phyloP scores from a whole-genome alignment of 2,888 invertebrate genomes.

The Drosophila neotestacea region DNA sequence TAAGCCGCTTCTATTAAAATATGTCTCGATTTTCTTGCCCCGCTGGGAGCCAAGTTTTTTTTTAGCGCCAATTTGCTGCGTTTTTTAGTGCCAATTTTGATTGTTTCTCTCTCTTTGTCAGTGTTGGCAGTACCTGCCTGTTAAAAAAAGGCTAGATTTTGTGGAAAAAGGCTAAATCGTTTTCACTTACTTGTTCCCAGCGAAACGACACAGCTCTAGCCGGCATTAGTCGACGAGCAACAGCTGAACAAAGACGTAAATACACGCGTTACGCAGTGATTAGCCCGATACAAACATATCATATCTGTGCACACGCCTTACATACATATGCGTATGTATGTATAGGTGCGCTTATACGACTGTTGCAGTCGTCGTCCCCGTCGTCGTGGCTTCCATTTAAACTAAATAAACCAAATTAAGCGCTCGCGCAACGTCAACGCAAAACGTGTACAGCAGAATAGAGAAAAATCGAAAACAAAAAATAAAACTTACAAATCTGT shows the following conservation, averaged over 20 bases:
- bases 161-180: too few relatives aligned
- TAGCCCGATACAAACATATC: constrained; percentile 28
- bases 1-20: too few relatives aligned
- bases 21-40: too few relatives aligned
- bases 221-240: constrained; percentile 23
- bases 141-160: too few relatives aligned
- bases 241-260: constrained; percentile 26
- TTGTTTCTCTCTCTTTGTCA: too few relatives aligned
- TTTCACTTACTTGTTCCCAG: too few relatives aligned
- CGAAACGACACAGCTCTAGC: constrained; percentile 16
- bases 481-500: constrained; percentile 20
- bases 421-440: constrained; percentile 45
- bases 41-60: too few relatives aligned
- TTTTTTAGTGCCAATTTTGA: too few relatives aligned
- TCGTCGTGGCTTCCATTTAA: constrained; percentile 62
- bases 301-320: constrained; percentile 7
- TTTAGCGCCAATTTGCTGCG: too few relatives aligned
- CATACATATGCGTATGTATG: constrained; percentile 27
- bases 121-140: too few relatives aligned
- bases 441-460: constrained; percentile 38
- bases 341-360: constrained; percentile 15
- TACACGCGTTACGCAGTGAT: constrained; percentile 34
- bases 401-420: constrained; percentile 70
- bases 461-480: constrained; percentile 23
- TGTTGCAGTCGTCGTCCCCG: constrained; percentile 32